Evolutionary conservation across 2,797 vertebrate species (phyloP), one percentile per base, ranked within the genome.

Genomic region (Danio albolineatus): DNA sequence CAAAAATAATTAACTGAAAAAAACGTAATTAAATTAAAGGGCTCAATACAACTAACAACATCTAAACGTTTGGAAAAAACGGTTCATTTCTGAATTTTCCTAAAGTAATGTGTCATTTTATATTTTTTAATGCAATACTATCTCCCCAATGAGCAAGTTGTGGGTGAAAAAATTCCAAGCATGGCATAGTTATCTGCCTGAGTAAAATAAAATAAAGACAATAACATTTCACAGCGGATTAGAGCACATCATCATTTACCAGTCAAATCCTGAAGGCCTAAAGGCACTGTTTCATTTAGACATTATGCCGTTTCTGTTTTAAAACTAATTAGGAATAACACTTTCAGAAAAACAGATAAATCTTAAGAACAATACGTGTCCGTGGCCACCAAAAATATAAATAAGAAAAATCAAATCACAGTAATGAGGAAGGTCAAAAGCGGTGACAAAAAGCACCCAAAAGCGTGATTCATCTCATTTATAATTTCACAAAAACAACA

Each of bases 151-250:
- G 14, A 53, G 14, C 53, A 10, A 57, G 64, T 64, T 21, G 14
- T 13, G 53, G 56, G 36, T 51, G 28, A 59, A 73, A 60, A 19
- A 51, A 71, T 62, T 43, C 17, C 5, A 53, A 70, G 71, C 14
- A 71, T 48, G 51, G 13, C 65, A 75, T 16, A 49, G 16, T 12
- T 49, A 43, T 41, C 38, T 54, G 48, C 39, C 10, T 13, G 10
- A 8, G 38, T 53, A 43, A 61, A 36, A 54, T n/a, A 62, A 56
- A 71, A 44, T 43, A 61, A 62, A 44, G 39, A 78, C 53, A 76
- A 48, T 56, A 77, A 56, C 60, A 71, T 77, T 82, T 78, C 54
- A 65, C 67, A 66, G 70, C 36, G 4, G 19, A 82, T 73, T 73
- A 59, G 17, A 65, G 60, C 16, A 46, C 46, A 28, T 62, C 41